Evolutionary conservation across 2,113 vertebrate genomes (phyloP).

Genomic region (Clarias magur): DNA sequence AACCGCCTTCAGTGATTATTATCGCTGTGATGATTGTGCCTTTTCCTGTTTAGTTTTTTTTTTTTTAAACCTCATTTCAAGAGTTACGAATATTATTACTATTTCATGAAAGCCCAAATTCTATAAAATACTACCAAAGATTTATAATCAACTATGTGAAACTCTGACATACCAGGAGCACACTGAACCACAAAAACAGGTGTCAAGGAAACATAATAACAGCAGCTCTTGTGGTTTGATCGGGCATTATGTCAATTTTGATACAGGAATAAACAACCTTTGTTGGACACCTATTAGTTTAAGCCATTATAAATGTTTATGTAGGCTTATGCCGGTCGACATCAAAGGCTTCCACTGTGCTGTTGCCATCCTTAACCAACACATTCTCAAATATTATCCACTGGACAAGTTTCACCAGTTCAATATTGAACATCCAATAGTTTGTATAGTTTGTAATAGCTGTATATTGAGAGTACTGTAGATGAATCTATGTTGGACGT

Average conservation of each 20-base stretch:
- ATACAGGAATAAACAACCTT: neutral
- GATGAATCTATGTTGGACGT: neutral
- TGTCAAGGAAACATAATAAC: neutral
- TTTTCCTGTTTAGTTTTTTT: no score
- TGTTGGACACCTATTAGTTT: neutral
- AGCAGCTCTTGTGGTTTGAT: neutral
- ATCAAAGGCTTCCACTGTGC: neutral
- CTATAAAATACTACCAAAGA: neutral
- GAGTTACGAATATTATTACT: neutral
- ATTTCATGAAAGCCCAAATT: neutral
- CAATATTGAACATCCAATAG: neutral
- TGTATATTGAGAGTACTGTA: neutral
- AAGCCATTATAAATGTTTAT: slow-evolving; percentile 10
- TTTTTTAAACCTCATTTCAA: neutral
- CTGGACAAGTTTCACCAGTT: neutral
- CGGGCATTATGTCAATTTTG: neutral
- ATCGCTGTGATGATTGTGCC: neutral
- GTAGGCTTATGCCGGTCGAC: neutral
- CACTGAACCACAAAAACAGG: neutral
- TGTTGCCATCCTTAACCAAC: no score
- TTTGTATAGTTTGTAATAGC: no score
- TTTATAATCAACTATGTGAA: neutral
- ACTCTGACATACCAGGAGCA: neutral
- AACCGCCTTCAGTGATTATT: neutral
- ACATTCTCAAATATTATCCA: neutral